Evolutionary conservation across 1,140 invertebrate genomes (phyloP), one percentile per base, ranked within the genome.

Genomic region (Psix sp.): DNA sequence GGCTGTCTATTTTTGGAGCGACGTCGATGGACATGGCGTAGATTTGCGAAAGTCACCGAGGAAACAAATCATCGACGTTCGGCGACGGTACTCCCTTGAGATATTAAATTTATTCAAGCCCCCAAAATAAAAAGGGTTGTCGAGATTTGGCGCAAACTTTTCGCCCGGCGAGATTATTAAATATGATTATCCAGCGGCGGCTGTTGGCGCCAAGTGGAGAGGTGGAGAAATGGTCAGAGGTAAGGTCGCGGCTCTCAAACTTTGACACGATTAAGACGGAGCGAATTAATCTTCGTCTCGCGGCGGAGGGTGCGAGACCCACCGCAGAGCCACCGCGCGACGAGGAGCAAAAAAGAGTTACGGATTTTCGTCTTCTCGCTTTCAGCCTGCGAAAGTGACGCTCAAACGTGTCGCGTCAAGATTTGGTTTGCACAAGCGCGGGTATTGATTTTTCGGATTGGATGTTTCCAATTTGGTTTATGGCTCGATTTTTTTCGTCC

Each of bases 201-300:
- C 56, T 54, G 26, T 29, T 52, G 70, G 33, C 36, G 45, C 70
- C 72, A 77, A 80, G 82, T 35, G 33, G 11, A 35, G 21, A 46
- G 43, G 43, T 24, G 48, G n/a, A n/a, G n/a, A n/a, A n/a, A 14
- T 62, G 68, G 62, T 66, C 54, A 77, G 70, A 77, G 67, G 43
- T 65, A 45, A 77, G 76, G 75, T 78, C 67, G 76, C 74, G 45
- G 57, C 83, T 86, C 81, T 85, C 82, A 83, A 87, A 87, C 82
- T 87, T 87, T 87, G 84, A 87, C 86, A 82, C 85, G 86, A 86
- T 87, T 87, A 87, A 86, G 84, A 86, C 83, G 83, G 79, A 86
- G 86, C 80, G 86, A 87, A 86, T 87, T 87, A 87, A 87, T 87
- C 86, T 87, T 87, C 86, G 79, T 80, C 79, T 81, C 79, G 70